Evolutionary conservation across 2,797 vertebrate species (phyloP).

Genomic region (Synaphobranchus kaupii): DNA sequence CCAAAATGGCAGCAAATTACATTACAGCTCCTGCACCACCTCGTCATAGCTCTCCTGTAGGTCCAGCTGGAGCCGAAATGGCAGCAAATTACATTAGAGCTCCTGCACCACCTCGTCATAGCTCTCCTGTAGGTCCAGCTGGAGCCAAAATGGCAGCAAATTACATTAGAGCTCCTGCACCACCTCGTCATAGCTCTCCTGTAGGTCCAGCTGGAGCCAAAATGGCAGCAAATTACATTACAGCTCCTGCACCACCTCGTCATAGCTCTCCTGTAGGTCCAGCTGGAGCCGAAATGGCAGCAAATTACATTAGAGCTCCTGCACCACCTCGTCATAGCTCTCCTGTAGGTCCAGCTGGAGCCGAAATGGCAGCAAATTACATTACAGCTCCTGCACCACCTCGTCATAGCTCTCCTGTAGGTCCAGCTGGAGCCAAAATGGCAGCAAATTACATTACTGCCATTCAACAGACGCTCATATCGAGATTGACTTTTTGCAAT

Average conservation of each 20-base stretch:
- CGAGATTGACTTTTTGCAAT: no score
- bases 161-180: slow-evolving; percentile 75
- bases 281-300: slow-evolving; percentile 52
- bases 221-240: slow-evolving; percentile 12
- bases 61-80: slow-evolving; percentile 61
- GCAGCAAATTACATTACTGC: background rate
- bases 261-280: slow-evolving; percentile 74
- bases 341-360: slow-evolving; percentile 71
- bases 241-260: slow-evolving; percentile 72
- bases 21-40: slow-evolving; percentile 72
- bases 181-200: slow-evolving; percentile 71
- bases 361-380: slow-evolving; percentile 32
- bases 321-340: slow-evolving; percentile 71
- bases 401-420: slow-evolving; percentile 74
- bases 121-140: slow-evolving; percentile 73
- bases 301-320: slow-evolving; percentile 71
- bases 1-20: slow-evolving; percentile 32
- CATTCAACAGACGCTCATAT: no score
- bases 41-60: slow-evolving; percentile 74
- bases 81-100: slow-evolving; percentile 54
- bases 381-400: slow-evolving; percentile 72
- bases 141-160: slow-evolving; percentile 36
- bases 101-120: slow-evolving; percentile 74
- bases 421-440: slow-evolving; percentile 61
- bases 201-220: slow-evolving; percentile 68